Evolutionary conservation across 1,140 invertebrate genomes (phyloP).

Genomic region (Sycobia sp.): DNA sequence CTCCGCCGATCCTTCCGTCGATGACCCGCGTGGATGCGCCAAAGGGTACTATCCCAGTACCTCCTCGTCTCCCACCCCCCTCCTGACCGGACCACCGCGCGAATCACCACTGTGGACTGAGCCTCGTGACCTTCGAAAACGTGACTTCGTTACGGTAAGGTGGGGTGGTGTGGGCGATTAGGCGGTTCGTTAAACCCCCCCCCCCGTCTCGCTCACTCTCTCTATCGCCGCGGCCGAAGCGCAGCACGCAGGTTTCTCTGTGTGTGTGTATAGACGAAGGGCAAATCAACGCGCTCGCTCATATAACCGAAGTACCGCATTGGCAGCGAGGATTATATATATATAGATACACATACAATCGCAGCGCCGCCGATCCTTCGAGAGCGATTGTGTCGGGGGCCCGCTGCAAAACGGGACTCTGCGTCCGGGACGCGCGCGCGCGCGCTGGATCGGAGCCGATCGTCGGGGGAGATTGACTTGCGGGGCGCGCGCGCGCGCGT

Average conservation of each 20-base stretch:
- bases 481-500: not conserved
- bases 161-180: no score
- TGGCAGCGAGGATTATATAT: no score
- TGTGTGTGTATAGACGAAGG: no score
- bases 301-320: conserved; percentile 30
- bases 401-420: conserved; percentile 2
- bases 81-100: not conserved
- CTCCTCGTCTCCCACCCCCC: not conserved
- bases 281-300: not conserved
- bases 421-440: not conserved
- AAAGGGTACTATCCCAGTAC: no score
- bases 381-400: conserved; percentile 11
- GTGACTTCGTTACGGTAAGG: conserved; percentile 38
- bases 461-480: not conserved
- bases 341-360: no score
- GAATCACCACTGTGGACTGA: no score
- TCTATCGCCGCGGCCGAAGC: no score
- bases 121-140: conserved; percentile 46
- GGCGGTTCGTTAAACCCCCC: conserved; percentile 30
- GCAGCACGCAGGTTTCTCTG: no score
- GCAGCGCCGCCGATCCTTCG: no score
- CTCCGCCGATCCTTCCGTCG: no score
- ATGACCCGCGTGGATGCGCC: no score
- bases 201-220: not conserved
- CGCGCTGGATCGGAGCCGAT: not conserved